A percentile compares a stretch with the other conserved stretches of the same genome.
phyloP scores from a whole-genome alignment of 2,888 invertebrate genomes.

The Thera britannica region DNA sequence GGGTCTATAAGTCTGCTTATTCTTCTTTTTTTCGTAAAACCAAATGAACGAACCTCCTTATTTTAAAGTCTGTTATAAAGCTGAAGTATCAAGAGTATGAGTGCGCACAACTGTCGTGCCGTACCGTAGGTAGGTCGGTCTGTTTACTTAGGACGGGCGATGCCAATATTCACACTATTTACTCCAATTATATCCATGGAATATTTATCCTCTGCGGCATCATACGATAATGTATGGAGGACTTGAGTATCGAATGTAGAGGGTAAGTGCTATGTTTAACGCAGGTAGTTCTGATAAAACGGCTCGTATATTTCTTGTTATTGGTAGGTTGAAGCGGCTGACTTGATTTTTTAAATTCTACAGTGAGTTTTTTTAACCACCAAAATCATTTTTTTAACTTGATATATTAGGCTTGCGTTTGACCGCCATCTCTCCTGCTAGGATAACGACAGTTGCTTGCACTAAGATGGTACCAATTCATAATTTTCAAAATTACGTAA shows the following conservation, averaged over 20 bases:
- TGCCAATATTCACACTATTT: conserved; percentile 61
- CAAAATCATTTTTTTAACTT: no score
- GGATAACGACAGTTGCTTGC: no score
- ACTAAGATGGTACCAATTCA: no score
- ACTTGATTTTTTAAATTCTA: conserved; percentile 14
- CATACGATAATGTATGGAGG: conserved; percentile 51
- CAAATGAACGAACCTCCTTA: no score
- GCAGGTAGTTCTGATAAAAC: conserved; percentile 39
- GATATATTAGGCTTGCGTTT: no score
- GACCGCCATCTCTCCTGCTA: no score
- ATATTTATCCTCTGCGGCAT: conserved; percentile 36
- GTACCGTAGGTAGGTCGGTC: conserved; percentile 28
- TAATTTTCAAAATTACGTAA: no score
- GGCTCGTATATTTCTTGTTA: conserved; percentile 18
- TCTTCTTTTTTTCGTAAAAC: neutral
- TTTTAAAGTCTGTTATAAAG: neutral
- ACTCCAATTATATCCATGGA: conserved; percentile 60
- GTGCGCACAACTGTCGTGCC: conserved; percentile 19
- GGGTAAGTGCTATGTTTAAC: conserved; percentile 51
- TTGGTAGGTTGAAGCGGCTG: neutral
- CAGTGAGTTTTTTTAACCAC: neutral
- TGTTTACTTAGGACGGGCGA: conserved; percentile 65
- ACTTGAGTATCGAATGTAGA: conserved; percentile 46
- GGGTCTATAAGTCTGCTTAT: no score
- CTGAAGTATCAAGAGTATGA: conserved; percentile 16